Base-by-base conservation (phyloP, 1,140 invertebrate genomes). In the Ceratosolen solmsi region DNA sequence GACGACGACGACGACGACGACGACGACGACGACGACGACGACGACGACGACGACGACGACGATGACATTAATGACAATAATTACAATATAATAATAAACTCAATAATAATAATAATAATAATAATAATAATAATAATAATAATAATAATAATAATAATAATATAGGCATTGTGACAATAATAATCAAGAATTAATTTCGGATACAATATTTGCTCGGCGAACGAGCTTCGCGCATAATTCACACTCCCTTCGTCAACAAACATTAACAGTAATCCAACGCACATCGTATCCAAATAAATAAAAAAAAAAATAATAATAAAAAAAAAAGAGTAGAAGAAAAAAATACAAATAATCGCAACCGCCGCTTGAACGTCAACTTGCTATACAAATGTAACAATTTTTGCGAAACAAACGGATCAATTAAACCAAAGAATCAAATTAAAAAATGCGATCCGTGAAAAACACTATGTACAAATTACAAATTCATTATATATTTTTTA, bases 181-280 rank as follows among this genome's bases (percentile, higher is more conserved):
- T 68, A 51, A 49, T 60, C 22, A 74, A 20, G 60, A 54, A 74
- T 41, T 51, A 74, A 41, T 30, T 49, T 46, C 4, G 27, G n/a
- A 72, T 73, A 60, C 78, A 73, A 71, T 1, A 54, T 71, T 46
- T 49, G n/a, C 38, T 63, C 74, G 2, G 33, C 11, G 36, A 60
- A 58, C 13, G n/a, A 76, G 20, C n/a, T 36, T 76, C 15, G n/a
- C 36, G 56, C 54, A 73, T 25, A n/a, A 73, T 46, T 80, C 36
- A n/a, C 33, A 51, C 78, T 63, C 5, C 7, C 38, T 49, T 63
- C 38, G 8, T 81, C 73, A 81, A 81, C 72, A 81, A 76, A 70
- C 46, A 74, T 74, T 58, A 81, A 81, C 49, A 75, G 68, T 38
- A 80, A 63, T 74, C 73, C 56, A 80, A n/a, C 11, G 25, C 25